Evolutionary conservation across 2,888 invertebrate species (phyloP).

Genomic region (Aelia acuminata): DNA sequence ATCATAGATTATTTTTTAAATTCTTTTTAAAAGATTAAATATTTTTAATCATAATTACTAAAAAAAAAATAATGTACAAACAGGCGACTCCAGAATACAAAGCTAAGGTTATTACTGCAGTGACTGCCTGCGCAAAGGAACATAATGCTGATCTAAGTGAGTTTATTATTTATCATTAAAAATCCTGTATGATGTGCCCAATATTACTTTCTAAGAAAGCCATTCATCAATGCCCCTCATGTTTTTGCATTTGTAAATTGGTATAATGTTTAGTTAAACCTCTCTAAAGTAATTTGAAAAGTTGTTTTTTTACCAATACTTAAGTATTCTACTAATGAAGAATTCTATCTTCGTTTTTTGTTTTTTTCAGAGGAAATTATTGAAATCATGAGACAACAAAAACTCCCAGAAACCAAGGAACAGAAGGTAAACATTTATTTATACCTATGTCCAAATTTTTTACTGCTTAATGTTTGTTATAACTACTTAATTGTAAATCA

Average conservation of each 20-base stretch:
- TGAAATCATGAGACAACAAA: neutral
- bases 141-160: neutral
- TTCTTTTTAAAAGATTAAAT: neutral
- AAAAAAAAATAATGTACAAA: neutral
- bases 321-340: neutral
- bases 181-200: neutral
- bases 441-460: neutral
- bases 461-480: neutral
- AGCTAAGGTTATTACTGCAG: neutral
- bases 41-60: neutral
- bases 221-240: neutral
- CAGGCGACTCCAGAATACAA: conserved; percentile 42
- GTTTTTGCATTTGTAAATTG: neutral
- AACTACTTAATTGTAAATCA: too few species aligned
- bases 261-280: neutral
- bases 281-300: too few species aligned
- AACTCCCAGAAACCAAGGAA: conserved; percentile 24
- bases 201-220: neutral
- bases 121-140: neutral
- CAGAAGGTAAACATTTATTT: conserved; percentile 18
- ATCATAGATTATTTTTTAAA: neutral
- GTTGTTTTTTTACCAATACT: neutral
- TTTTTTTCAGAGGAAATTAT: neutral
- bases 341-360: neutral
- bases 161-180: neutral